Conservation (phyloP, 2,888 invertebrate species). For the Bombylius major region DNA sequence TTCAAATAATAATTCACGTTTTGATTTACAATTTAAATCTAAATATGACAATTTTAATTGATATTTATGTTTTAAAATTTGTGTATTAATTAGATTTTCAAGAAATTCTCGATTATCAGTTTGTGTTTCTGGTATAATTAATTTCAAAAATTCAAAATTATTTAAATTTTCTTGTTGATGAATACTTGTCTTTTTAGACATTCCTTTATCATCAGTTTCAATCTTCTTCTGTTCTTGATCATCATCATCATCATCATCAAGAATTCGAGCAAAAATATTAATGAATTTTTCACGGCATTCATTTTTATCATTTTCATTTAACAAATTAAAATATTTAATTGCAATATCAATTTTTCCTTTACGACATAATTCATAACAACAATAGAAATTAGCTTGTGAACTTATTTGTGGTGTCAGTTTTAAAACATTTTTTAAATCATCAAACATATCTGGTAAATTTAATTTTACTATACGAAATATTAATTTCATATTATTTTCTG, state of each 20-base stretch:
- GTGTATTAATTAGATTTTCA: too few relatives aligned
- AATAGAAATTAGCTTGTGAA: constrained; percentile 28
- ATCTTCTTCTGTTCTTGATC: too few relatives aligned
- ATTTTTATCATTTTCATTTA: constrained; percentile 19
- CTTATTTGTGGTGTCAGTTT: constrained; percentile 27
- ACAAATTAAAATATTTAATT: constrained; percentile 24
- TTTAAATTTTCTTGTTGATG: constrained; percentile 6
- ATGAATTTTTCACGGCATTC: constrained; percentile 23
- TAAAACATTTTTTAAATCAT: constrained; percentile 28
- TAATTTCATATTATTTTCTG: constrained; percentile 27
- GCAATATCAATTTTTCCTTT: constrained; percentile 29
- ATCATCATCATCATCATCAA: not conserved
- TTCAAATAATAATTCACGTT: constrained; percentile 20
- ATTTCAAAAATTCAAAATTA: constrained; percentile 27
- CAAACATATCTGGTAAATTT: constrained; percentile 30
- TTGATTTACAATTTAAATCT: constrained; percentile 18
- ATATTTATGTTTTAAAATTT: constrained; percentile 16
- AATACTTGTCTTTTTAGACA: constrained; percentile 11
- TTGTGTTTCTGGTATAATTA: constrained; percentile 13
- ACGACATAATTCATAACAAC: constrained; percentile 30
- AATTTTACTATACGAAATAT: constrained; percentile 32
- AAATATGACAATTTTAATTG: constrained; percentile 17
- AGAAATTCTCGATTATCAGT: too few relatives aligned
- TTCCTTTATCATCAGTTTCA: not conserved
- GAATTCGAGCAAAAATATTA: constrained; percentile 20